Evolutionary conservation across 2,888 invertebrate genomes (phyloP), one percentile per base, ranked within the genome.

Genomic region (Tetranychus piercei): DNA sequence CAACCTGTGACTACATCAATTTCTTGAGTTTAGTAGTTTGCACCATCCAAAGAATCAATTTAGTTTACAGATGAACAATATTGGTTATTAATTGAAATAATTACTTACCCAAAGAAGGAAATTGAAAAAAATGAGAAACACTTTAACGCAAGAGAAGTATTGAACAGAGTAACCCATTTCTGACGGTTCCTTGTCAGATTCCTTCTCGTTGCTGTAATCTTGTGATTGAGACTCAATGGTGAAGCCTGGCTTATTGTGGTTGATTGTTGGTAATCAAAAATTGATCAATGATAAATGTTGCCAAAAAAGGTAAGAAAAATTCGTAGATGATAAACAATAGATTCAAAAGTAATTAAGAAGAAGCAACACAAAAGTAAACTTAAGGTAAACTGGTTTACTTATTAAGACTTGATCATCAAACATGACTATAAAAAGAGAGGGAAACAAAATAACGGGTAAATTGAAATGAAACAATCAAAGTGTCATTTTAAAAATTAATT

Each of bases 101-200:
- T 11, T 55, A 73, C 73, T 73, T 45, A 73, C 73, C 34, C 23
- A 65, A 8, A 73, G 64, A 8, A 73, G 11, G 22, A 73, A 64
- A 44, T 73, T 73, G 64, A 73, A 65, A 64, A 73, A 34, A 18
- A 73, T 64, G 22, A 73, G 64, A 44, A 11, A 43, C 5, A 73
- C 55, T 73, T 73, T 73, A 18, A 73, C 22, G 22, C 73, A 73
- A 20, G 73, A 45, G 15, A 73, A 34, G 44, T 64, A 73, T 64
- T 65, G 73, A 11, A 73, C 73, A 64, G 73, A 73, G 65, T 73
- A 73, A 23, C 73, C 73, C 73, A 73, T 73, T 44, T 71, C 44
- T 71, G 71, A n/a, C 15, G 15, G 44, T 34, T 44, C 71, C 34
- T 43, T 71, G n/a, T 44, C 34, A 71, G 43, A n/a, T 34, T 9